Conservation (phyloP, 2,888 invertebrate genomes). For the Altica lythri region DNA sequence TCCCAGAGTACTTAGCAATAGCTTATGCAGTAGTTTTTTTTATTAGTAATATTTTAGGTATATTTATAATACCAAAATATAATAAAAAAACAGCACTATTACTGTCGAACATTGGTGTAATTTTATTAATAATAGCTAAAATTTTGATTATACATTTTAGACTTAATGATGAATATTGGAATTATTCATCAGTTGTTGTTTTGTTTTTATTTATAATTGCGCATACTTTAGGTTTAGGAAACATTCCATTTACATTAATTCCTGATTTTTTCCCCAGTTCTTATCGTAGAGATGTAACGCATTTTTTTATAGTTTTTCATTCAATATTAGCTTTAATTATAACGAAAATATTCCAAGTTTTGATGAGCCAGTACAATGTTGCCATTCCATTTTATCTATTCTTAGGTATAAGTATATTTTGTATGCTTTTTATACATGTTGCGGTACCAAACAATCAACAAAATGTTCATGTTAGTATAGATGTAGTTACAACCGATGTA, state of each 20-base stretch:
- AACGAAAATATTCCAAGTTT: constrained; percentile 56
- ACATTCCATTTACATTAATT: constrained; percentile 49
- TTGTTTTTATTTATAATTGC: constrained; percentile 48
- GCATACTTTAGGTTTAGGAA: constrained; percentile 52
- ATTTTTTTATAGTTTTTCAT: constrained; percentile 49
- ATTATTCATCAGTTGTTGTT: constrained; percentile 49
- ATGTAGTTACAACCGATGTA: not conserved
- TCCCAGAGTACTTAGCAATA: constrained; percentile 47
- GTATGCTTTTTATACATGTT: constrained; percentile 56
- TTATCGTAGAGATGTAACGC: constrained; percentile 41
- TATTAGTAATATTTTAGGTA: constrained; percentile 45
- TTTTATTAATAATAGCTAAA: constrained; percentile 61
- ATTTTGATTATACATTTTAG: constrained; percentile 62
- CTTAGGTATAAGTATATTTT: constrained; percentile 62
- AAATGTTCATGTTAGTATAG: constrained; percentile 1
- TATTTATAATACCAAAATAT: constrained; percentile 41
- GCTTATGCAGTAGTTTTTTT: constrained; percentile 49
- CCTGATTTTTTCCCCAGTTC: constrained; percentile 49
- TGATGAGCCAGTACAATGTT: constrained; percentile 63
- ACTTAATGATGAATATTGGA: constrained; percentile 55
- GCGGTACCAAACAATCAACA: constrained; percentile 41
- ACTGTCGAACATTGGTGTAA: constrained; percentile 64
- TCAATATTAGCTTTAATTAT: constrained; percentile 51
- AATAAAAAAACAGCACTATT: constrained; percentile 64
- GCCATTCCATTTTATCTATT: constrained; percentile 70